Conservation (phyloP, 2,888 invertebrate species). For the Lepetodrilus schrolli region DNA sequence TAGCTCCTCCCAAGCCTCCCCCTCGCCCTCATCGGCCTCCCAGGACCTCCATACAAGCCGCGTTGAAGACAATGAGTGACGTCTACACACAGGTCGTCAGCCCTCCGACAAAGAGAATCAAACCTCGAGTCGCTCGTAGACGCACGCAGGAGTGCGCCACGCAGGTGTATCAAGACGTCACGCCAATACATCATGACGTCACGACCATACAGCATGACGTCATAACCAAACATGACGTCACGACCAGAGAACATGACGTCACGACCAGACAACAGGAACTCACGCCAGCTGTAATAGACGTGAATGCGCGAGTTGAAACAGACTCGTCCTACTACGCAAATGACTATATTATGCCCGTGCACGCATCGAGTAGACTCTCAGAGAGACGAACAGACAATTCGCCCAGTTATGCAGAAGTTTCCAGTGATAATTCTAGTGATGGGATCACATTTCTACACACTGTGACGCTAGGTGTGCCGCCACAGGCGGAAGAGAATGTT, state of each 20-base stretch:
- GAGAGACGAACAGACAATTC: not conserved
- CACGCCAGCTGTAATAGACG: not conserved
- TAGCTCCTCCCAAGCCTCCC: not conserved
- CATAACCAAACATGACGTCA: not conserved
- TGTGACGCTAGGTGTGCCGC: not conserved
- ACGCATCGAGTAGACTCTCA: not conserved
- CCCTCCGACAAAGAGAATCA: not conserved
- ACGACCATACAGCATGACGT: not conserved
- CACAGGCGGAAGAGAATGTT: not conserved
- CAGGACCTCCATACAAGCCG: not conserved
- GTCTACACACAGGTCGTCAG: slow-evolving; percentile 10
- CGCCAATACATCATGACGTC: not conserved
- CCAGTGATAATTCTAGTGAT: not conserved
- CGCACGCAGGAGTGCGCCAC: not conserved
- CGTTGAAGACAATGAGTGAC: not conserved
- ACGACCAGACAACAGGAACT: not conserved
- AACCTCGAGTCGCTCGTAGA: not conserved
- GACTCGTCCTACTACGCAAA: slow-evolving; percentile 9
- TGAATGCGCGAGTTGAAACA: not conserved
- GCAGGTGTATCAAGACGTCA: not conserved
- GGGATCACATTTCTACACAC: not conserved
- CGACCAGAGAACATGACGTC: not conserved
- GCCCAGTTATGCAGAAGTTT: not conserved
- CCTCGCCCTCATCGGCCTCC: not conserved
- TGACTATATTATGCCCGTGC: slow-evolving; percentile 20